These are phyloP conservation scores for Polyergus mexicanus DNA, from an alignment of 1,140 invertebrate species.

Conservation along the genomic window DNA sequence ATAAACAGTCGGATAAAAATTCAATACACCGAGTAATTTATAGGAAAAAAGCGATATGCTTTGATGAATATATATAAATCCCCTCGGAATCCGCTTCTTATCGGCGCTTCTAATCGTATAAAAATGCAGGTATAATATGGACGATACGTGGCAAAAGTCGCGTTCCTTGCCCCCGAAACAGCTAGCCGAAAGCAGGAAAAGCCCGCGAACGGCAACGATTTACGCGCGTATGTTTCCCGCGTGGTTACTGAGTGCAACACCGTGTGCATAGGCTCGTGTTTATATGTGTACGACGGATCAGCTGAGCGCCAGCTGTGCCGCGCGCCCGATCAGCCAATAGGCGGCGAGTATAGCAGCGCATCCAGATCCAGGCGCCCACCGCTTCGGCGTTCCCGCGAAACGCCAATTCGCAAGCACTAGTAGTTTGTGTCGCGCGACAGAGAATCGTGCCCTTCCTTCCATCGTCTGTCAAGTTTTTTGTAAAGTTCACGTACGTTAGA, in stretches of 20 bases:
- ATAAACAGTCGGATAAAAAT: too few species aligned
- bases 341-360: constrained; percentile 32
- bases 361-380: constrained; percentile 68
- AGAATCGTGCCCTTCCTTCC: background rate
- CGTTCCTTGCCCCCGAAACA: constrained; percentile 9
- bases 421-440: background rate
- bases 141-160: constrained; percentile 64
- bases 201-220: constrained; percentile 51
- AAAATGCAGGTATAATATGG: background rate
- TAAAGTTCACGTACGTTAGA: background rate
- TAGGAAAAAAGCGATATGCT: too few species aligned
- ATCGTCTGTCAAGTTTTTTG: background rate
- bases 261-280: constrained; percentile 17
- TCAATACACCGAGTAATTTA: too few species aligned
- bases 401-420: constrained; percentile 51
- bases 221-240: constrained; percentile 83
- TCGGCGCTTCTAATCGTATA: too few species aligned
- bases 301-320: constrained; percentile 85
- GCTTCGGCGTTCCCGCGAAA: constrained; percentile 78
- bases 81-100: too few species aligned
- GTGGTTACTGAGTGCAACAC: constrained; percentile 63
- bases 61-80: too few species aligned
- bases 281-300: constrained; percentile 77
- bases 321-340: constrained; percentile 73
- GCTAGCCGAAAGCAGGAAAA: background rate